Conservation (phyloP, 1,140 invertebrate genomes). For the Saxidomus purpurata region DNA sequence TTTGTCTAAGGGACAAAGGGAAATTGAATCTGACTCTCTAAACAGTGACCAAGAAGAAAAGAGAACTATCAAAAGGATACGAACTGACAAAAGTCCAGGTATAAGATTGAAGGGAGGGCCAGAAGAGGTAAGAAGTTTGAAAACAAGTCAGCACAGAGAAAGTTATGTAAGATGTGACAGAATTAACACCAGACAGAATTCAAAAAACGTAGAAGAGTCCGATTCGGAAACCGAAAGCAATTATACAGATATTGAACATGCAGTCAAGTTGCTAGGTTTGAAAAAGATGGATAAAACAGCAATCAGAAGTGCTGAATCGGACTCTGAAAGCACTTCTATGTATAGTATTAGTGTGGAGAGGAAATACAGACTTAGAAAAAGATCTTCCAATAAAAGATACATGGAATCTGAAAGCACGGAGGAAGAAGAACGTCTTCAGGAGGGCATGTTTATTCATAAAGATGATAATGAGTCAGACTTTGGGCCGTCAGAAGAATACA, state of each 20-base stretch:
- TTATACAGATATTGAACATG: constrained; percentile 47
- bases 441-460: background rate
- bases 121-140: background rate
- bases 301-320: constrained; percentile 36
- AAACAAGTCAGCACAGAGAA: background rate
- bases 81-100: background rate
- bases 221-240: constrained; percentile 63
- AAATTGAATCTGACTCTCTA: constrained; percentile 7
- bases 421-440: background rate
- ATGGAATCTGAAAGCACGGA: constrained; percentile 22
- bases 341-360: background rate
- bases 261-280: background rate
- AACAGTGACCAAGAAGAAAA: background rate
- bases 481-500: background rate
- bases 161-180: background rate
- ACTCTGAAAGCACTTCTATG: constrained; percentile 41
- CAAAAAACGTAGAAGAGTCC: constrained; percentile 47
- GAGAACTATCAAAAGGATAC: background rate
- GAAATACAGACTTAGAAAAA: constrained; percentile 22
- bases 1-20: background rate
- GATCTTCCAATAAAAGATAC: background rate
- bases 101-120: background rate
- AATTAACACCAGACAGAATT: constrained; percentile 21
- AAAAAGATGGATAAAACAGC: background rate
- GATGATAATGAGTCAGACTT: background rate